These are phyloP conservation scores for Ruditapes philippinarum DNA, from an alignment of 1,140 invertebrate genomes.

Conservation along the genomic window DNA sequence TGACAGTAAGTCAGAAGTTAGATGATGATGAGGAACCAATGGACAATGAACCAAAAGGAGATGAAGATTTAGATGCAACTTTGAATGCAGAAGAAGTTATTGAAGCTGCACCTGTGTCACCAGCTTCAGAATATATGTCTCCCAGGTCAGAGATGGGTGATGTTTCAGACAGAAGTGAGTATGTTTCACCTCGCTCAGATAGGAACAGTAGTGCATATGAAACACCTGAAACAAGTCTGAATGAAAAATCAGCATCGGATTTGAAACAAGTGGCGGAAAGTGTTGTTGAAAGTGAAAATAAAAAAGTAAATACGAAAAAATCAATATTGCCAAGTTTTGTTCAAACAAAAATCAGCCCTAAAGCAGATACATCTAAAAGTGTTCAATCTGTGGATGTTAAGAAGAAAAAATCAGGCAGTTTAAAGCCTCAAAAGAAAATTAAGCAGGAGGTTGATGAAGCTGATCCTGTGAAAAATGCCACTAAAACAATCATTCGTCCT, in stretches of 20 bases:
- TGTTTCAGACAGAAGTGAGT: constrained; percentile 36
- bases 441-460: constrained; percentile 23
- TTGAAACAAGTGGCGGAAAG: neutral
- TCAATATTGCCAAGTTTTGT: constrained; percentile 2
- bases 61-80: constrained; percentile 71
- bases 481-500: constrained; percentile 58
- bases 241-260: constrained; percentile 46
- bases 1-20: constrained; percentile 78
- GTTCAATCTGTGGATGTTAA: neutral
- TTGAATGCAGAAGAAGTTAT: constrained; percentile 65
- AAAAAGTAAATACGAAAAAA: constrained; percentile 46
- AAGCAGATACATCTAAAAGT: constrained; percentile 27
- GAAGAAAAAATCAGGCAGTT: constrained; percentile 46
- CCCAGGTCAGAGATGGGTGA: constrained; percentile 59
- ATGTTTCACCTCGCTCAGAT: constrained; percentile 38
- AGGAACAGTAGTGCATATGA: constrained; percentile 76
- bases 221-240: constrained; percentile 78
- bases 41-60: constrained; percentile 22
- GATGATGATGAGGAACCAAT: constrained; percentile 73
- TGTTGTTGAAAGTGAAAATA: constrained; percentile 24
- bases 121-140: constrained; percentile 58
- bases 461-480: constrained; percentile 23
- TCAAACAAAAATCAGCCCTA: constrained; percentile 38
- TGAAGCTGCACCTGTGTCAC: neutral
- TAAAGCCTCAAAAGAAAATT: constrained; percentile 48